Evolutionary conservation across 2,113 vertebrate species (phyloP), one percentile per base, ranked within the genome.

Genomic region (Hyperoodon ampullatus): DNA sequence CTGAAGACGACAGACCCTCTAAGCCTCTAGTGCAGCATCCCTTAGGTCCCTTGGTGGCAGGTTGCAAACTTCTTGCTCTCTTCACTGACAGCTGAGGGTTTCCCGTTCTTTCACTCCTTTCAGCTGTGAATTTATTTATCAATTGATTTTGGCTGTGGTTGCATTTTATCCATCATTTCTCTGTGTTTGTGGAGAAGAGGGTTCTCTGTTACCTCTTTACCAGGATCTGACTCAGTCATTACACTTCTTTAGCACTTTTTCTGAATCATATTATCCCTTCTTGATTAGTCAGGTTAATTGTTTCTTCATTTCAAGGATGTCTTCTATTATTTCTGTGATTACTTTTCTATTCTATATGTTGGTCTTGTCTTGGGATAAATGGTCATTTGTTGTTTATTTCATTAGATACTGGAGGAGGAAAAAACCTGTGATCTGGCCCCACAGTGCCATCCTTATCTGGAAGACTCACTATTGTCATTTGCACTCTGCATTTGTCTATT

Each of bases 291-390:
- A 53, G 12, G 53, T 18, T 65, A 18, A 35, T 35, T 28, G 0
- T 39, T 42, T 8, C 23, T 85, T 71, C 12, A 12, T 70, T 80
- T 42, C 44, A 42, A 90, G 21, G 28, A 24, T 39, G 2, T 33
- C 55, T 78, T 87, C 42, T 80, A 1, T 60, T 33, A 72, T 24
- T 72, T 74, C 66, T 81, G 0, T 33, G 53, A 26, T 12, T 68
- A n/a, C 5, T 55, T 75, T 85, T 47, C 81, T 88, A 0, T 44
- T 53, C 50, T 35, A 1, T 12, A 2, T 33, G 8, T 63, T 39
- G 42, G 26, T 72, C 61, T 96, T 72, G 60, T 63, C 55, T 39
- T n/a, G n/a, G 47, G 18, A 18, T 93, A 53, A 85, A 66, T 26
- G 15, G 4, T 50, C 33, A 21, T 7, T 44, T 5, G 35, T 30